phyloP scores from a whole-genome alignment of 2,797 vertebrate species.

The Chrysocyon brachyurus region DNA sequence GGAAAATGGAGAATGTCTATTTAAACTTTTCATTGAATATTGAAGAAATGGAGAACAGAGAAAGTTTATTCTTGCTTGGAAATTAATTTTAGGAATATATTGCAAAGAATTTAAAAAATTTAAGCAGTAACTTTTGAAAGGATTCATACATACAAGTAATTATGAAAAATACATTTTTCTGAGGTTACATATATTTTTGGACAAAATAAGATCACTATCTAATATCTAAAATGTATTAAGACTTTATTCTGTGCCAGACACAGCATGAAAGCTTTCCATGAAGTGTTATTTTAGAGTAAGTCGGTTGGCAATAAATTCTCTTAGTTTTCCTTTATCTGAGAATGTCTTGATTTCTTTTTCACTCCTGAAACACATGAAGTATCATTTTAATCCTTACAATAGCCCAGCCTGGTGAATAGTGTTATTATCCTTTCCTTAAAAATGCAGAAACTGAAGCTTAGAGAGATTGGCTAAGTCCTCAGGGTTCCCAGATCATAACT shows the following conservation, averaged over 20 bases:
- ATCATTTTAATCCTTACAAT: background rate
- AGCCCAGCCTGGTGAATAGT: background rate
- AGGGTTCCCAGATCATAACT: accelerated
- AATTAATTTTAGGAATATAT: background rate
- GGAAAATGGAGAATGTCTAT: background rate
- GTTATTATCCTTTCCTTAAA: background rate
- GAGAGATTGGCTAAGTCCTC: accelerated
- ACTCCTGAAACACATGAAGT: background rate
- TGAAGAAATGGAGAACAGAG: background rate
- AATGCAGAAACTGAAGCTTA: background rate
- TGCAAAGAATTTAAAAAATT: background rate
- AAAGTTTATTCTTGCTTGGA: background rate
- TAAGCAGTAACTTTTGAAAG: background rate
- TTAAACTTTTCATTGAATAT: background rate
- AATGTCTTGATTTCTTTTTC: background rate
- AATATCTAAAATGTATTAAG: background rate
- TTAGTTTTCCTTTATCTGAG: background rate
- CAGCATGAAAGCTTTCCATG: accelerated
- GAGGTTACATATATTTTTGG: background rate
- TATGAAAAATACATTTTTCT: background rate
- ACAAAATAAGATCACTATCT: background rate
- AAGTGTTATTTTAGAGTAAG: background rate
- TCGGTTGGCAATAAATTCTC: background rate
- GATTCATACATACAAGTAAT: background rate
- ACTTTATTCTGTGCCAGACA: background rate